phyloP scores from a whole-genome alignment of 2,888 invertebrate species.

The Nymphalis c-album region DNA sequence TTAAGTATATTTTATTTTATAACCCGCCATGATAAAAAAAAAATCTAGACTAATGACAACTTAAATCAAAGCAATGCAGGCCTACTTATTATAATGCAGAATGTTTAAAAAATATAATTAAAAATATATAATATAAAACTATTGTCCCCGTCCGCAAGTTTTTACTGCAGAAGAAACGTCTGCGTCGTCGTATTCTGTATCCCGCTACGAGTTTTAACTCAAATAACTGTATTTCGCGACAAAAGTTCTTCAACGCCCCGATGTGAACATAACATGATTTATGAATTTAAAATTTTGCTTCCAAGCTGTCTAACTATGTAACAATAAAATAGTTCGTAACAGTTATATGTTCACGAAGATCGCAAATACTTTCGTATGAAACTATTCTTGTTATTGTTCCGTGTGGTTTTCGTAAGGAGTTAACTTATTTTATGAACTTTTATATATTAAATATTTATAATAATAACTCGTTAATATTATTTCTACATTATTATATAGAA shows the following conservation, averaged over 20 bases:
- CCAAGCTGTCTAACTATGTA: constrained; percentile 36
- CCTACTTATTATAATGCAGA: no score
- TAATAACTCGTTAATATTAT: not conserved
- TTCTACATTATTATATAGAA: not conserved
- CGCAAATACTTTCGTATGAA: constrained; percentile 26
- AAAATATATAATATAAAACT: not conserved
- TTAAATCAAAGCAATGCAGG: no score
- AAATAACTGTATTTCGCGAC: constrained; percentile 39
- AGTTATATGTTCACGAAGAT: constrained; percentile 23
- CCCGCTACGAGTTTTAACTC: constrained; percentile 38
- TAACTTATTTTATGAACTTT: no score
- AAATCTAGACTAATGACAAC: no score
- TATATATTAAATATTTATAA: not conserved
- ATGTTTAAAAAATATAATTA: no score
- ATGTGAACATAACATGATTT: constrained; percentile 40
- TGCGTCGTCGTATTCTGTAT: constrained; percentile 28
- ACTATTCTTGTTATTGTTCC: constrained; percentile 6
- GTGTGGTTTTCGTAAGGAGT: no score
- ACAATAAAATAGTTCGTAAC: constrained; percentile 36
- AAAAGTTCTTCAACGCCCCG: constrained; percentile 40
- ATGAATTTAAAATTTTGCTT: constrained; percentile 40
- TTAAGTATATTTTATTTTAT: no score
- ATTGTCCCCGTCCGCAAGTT: constrained; percentile 17
- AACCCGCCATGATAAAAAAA: no score
- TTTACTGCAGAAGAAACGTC: constrained; percentile 28